Base-by-base conservation (phyloP, 2,888 invertebrate species). In the Entomobrya multifasciata region DNA sequence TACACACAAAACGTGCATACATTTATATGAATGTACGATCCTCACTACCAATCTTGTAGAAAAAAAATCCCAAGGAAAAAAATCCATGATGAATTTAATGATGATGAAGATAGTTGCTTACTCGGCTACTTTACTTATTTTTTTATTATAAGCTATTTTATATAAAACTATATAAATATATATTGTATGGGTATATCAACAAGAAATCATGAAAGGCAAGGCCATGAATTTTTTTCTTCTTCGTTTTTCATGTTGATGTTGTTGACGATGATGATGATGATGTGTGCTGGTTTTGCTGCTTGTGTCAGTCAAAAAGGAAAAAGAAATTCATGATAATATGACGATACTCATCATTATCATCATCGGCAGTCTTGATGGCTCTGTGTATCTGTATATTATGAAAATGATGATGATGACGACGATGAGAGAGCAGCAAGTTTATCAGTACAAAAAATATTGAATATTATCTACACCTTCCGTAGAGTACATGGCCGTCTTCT, bases 61-160 rank as follows among this genome's bases (percentile, higher is more conserved):
- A 15, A 30, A 25, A 47, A 49, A 25, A 49, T 17, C n/a, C 15
- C 27, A 65, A 47, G n/a, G 22, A 60, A 78, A 78, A 72, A 78
- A 70, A 85, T 77, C 76, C 70, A 86, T 60, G 78, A 70, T 79
- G 77, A 72, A 72, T 86, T 86, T 74, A 78, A 85, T 85, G 70
- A 57, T 84, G 84, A 65, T 84, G 70, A 57, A 27, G 78, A 79
- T 60, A 47, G 74, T 65, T 70, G 84, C 85, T 60, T 86, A 86
- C 85, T 86, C 79, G 49, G 79, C 85, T 86, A 86, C 85, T 78
- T 78, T 70, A 55, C 27, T 17, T 84, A n/a, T 55, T 77, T 84
- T 78, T 62, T 36, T 27, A 49, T 72, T 41, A 67, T 44, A n/a
- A 5, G 67, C 65, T 65, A 36, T 36, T n/a, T 30, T 0, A 3